Conservation (phyloP, 2,797 vertebrate species). For the Trachops cirrhosus region DNA sequence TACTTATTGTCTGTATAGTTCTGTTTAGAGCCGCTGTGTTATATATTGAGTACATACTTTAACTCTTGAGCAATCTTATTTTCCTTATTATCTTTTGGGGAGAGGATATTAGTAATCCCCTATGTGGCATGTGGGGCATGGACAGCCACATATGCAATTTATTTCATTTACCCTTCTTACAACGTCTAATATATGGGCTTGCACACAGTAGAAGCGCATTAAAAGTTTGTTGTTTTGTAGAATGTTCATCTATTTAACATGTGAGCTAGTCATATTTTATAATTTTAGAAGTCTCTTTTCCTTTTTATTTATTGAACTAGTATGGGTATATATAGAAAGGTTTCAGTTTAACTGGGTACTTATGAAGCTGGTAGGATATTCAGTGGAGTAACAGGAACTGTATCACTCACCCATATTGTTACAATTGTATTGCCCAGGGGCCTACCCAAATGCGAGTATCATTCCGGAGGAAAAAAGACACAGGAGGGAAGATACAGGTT, state of each 20-base stretch:
- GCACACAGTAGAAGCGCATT: neutral
- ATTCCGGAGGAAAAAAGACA: neutral
- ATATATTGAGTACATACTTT: neutral
- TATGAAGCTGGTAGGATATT: neutral
- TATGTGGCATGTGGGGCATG: neutral
- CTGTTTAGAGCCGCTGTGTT: neutral
- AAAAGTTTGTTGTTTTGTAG: neutral
- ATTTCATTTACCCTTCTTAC: neutral
- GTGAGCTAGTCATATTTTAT: neutral
- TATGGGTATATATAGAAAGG: neutral
- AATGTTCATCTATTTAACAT: neutral
- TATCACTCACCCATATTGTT: neutral
- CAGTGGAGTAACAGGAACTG: neutral
- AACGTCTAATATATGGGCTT: neutral
- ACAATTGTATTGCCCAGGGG: neutral
- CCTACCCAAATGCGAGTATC: neutral
- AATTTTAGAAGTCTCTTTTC: neutral
- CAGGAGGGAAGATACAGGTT: neutral
- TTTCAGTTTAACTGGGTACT: neutral
- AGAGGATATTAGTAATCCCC: neutral
- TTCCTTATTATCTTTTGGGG: neutral
- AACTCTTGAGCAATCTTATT: neutral
- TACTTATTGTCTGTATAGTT: neutral
- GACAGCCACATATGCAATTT: neutral
- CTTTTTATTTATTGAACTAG: neutral